Evolutionary conservation across 1,140 invertebrate genomes (phyloP), one percentile per base, ranked within the genome.

Genomic region (Platyscapa corneri): DNA sequence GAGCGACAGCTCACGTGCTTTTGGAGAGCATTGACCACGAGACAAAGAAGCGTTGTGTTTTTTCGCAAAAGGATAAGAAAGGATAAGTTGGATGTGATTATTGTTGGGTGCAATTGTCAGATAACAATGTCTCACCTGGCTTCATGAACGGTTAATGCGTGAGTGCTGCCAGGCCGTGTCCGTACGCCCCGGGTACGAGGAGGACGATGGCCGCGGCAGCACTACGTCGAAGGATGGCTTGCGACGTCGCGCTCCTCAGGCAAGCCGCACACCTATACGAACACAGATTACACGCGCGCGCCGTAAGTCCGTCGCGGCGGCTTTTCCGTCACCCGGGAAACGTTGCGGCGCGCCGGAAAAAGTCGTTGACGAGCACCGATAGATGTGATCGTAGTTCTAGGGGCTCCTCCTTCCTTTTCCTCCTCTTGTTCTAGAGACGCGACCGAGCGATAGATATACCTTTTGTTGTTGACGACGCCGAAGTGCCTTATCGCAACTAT

Each of bases 111-210:
- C 42, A 12, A 12, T 46, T 46, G 42, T 46, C 42, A 12, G 12
- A 46, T 46, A 46, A 46, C 42, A 12, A 53, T 86, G 75, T 88
- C 92, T 92, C 91, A 92, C 92, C 91, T 92, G 91, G 91, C 89
- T 92, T 92, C 89, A 92, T 90, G 90, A 91, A 92, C 90, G 88
- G 89, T 89, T n/a, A 53, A 32, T 32, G 64, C 27, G n/a, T n/a
- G 18, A 70, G 65, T 46, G 72, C 42, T 49, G 39, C 39, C 39
- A 30, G 39, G 72, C 72, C 65, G 30, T 37, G 65, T 70, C 65
- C 65, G 32, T 34, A 7, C 34, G 65, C 65, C 65, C 56, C 39
- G 72, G 72, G 20, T 3, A 75, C 72, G 72, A 46, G 72, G 72
- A 75, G 39, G 72, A 46, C 64, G 37, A 42, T 49, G 39, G 72